Evolutionary conservation across 2,888 invertebrate genomes (phyloP).

Genomic region (Phaedon cochleariae): DNA sequence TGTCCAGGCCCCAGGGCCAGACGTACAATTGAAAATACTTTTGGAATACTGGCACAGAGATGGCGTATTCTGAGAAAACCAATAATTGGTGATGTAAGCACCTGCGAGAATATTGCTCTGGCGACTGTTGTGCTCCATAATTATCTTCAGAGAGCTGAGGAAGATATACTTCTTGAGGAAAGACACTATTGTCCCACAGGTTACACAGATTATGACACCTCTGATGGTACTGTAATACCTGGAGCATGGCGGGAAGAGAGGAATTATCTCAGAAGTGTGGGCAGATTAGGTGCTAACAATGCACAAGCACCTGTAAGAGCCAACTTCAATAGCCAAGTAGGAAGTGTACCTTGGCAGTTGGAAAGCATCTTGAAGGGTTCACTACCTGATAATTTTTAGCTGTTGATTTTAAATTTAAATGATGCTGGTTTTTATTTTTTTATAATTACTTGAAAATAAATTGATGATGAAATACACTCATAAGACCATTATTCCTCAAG

Average conservation of each 20-base stretch:
- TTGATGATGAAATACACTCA: too few species aligned
- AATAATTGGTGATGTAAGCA: conserved; percentile 29
- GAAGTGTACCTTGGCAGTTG: conserved; percentile 3
- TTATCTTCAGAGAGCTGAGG: conserved; percentile 26
- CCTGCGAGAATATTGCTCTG: conserved; percentile 23
- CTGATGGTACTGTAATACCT: conserved; percentile 8
- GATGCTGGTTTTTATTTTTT: not conserved
- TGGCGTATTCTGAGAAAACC: conserved; percentile 18
- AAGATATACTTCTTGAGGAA: conserved; percentile 10
- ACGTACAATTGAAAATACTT: conserved; percentile 5
- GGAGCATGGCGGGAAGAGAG: conserved; percentile 30
- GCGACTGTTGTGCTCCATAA: conserved; percentile 34
- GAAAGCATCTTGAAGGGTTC: not conserved
- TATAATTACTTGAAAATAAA: too few species aligned
- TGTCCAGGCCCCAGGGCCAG: conserved; percentile 9
- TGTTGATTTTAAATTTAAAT: not conserved
- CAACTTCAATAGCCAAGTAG: not conserved
- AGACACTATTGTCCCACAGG: conserved; percentile 10
- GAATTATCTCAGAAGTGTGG: not conserved
- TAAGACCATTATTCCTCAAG: too few species aligned
- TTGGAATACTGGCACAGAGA: conserved; percentile 8
- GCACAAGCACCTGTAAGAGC: not conserved
- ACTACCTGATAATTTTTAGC: not conserved
- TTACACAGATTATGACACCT: conserved; percentile 3
- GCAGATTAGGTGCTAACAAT: conserved; percentile 1